phyloP scores from a whole-genome alignment of 2,888 invertebrate genomes.

The Rhingia rostrata region DNA sequence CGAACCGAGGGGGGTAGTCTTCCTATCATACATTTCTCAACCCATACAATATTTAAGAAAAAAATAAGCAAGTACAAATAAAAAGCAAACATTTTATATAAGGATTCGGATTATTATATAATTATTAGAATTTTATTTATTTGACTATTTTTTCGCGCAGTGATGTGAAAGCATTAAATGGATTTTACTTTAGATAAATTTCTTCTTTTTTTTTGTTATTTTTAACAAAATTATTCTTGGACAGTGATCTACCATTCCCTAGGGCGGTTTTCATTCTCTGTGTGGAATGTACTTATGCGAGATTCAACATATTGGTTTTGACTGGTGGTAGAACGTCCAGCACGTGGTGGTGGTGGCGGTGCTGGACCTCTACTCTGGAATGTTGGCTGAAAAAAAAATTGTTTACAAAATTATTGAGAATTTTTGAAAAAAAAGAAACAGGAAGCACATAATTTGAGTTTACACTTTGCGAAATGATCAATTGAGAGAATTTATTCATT shows the following conservation, averaged over 20 bases:
- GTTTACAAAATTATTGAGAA: not conserved
- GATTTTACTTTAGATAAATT: constrained; percentile 9
- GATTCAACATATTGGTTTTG: constrained; percentile 81
- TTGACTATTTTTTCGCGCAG: constrained; percentile 48
- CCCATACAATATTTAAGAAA: not conserved
- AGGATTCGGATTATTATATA: constrained; percentile 15
- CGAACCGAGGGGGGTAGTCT: constrained; percentile 51
- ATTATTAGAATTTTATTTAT: constrained; percentile 34
- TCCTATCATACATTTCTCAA: constrained; percentile 24
- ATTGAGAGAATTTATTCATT: too few relatives aligned
- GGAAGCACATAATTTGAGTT: not conserved
- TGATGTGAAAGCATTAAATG: constrained; percentile 28
- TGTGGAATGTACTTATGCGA: constrained; percentile 78
- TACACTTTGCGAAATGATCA: not conserved
- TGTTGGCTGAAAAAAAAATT: constrained; percentile 76
- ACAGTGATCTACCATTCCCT: constrained; percentile 78
- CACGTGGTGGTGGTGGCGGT: constrained; percentile 78
- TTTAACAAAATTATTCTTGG: not conserved
- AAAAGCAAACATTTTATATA: constrained; percentile 10
- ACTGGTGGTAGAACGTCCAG: constrained; percentile 79
- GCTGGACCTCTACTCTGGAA: constrained; percentile 78
- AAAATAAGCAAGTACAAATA: not conserved
- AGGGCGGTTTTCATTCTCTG: constrained; percentile 77
- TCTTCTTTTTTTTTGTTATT: not conserved
- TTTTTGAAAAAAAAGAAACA: not conserved